Conservation (phyloP, 1,140 invertebrate genomes). For the Trinorchestia longiramus region DNA sequence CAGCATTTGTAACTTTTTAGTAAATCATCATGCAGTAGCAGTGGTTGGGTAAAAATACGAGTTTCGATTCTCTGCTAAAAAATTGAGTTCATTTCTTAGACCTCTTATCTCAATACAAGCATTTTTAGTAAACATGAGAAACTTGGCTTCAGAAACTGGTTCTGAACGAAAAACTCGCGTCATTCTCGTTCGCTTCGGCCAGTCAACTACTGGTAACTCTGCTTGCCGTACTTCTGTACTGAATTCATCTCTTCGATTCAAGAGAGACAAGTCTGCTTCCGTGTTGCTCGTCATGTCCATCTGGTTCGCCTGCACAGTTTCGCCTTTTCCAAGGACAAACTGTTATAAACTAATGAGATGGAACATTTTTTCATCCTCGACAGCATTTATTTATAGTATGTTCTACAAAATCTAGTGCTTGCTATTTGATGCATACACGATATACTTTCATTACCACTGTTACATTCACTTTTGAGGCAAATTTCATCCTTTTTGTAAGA, state of each 20-base stretch:
- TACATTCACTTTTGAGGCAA: not conserved
- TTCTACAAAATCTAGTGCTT: too few species aligned
- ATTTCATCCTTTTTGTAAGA: not conserved
- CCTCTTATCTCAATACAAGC: slow-evolving; percentile 12
- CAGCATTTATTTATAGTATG: not conserved
- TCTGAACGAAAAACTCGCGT: not conserved
- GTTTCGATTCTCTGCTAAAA: not conserved
- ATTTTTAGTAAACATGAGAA: slow-evolving; percentile 50
- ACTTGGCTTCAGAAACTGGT: not conserved
- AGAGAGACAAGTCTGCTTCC: not conserved
- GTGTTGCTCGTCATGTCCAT: not conserved
- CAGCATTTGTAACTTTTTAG: not conserved
- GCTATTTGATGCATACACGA: too few species aligned
- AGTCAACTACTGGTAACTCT: not conserved
- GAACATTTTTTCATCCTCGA: not conserved
- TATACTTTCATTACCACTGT: too few species aligned
- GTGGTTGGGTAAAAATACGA: not conserved
- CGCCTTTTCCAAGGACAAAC: not conserved
- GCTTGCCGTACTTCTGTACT: not conserved
- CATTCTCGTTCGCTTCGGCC: slow-evolving; percentile 30
- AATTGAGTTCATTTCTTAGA: slow-evolving; percentile 13
- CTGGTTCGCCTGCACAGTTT: not conserved
- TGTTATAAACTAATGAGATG: not conserved
- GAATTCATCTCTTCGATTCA: not conserved
- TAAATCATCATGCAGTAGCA: not conserved